phyloP scores from a whole-genome alignment of 2,797 vertebrate genomes.

The Melopsittacus undulatus region DNA sequence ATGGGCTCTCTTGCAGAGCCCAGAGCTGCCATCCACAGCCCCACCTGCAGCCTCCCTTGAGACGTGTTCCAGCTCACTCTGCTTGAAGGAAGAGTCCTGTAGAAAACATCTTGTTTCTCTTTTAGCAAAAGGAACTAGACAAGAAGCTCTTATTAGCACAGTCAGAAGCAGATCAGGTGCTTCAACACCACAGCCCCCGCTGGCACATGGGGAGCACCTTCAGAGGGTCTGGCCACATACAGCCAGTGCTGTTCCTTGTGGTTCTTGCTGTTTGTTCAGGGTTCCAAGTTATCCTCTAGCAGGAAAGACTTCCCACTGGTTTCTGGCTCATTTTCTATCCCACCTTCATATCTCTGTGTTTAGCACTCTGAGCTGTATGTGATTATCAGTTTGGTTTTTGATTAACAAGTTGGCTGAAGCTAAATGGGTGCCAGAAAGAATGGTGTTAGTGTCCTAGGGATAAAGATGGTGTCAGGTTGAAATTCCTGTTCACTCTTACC shows the following conservation, averaged over 20 bases:
- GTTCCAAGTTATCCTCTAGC: neutral
- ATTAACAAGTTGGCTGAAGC: neutral
- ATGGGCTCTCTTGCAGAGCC: too few relatives aligned
- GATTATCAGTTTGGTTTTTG: neutral
- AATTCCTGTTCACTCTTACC: neutral
- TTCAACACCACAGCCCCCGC: neutral
- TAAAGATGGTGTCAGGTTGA: neutral
- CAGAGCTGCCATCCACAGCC: neutral
- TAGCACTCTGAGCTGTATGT: neutral
- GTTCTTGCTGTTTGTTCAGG: neutral
- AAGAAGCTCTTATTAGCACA: neutral
- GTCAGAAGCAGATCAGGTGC: neutral
- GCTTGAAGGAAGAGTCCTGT: neutral
- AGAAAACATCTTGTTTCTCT: neutral
- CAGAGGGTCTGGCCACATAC: neutral
- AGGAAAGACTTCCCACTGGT: neutral
- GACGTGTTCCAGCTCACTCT: neutral
- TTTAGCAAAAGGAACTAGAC: neutral
- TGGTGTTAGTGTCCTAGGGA: neutral
- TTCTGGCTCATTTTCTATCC: neutral
- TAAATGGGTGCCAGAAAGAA: neutral
- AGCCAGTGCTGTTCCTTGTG: neutral
- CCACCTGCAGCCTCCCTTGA: neutral
- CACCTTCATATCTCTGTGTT: accelerated
- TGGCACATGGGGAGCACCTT: neutral